Conservation (phyloP, 1,140 invertebrate species). For the Pseudomyrmex dendroicus region DNA sequence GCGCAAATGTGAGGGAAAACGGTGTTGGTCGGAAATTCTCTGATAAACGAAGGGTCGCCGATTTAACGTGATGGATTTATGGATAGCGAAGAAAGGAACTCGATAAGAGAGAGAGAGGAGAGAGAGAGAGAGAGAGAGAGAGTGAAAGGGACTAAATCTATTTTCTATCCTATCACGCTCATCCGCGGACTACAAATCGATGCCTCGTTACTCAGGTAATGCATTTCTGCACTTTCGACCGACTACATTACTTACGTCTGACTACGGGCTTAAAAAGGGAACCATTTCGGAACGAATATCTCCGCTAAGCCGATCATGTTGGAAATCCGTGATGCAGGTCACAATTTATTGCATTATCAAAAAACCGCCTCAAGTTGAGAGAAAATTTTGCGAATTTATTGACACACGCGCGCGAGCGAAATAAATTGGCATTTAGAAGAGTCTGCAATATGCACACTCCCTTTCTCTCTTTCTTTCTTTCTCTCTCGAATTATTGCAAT, state of each 20-base stretch:
- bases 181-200: conserved; percentile 28
- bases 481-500: conserved; percentile 19
- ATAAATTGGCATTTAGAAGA: conserved; percentile 39
- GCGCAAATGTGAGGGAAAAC: background rate
- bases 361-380: background rate
- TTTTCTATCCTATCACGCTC: conserved; percentile 33
- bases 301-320: conserved; percentile 7
- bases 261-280: conserved; percentile 5
- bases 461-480: background rate
- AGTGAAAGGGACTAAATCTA: conserved; percentile 6
- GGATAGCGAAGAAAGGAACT: background rate
- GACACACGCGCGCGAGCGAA: background rate
- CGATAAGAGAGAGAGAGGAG: too few species aligned
- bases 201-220: conserved; percentile 26
- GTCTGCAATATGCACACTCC: background rate
- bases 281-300: conserved; percentile 19
- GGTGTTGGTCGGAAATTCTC: background rate
- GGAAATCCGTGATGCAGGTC: conserved; percentile 2
- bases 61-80: conserved; percentile 19
- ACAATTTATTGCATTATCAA: conserved; percentile 23
- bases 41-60: conserved; percentile 25
- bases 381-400: conserved; percentile 20
- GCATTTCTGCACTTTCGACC: conserved; percentile 23
- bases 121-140: too few species aligned
- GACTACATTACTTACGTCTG: conserved; percentile 23